A percentile compares a stretch with the other conserved stretches of the same genome.
Evolutionary conservation across 2,797 vertebrate genomes (phyloP).

Genomic region (Scleropages formosus): DNA sequence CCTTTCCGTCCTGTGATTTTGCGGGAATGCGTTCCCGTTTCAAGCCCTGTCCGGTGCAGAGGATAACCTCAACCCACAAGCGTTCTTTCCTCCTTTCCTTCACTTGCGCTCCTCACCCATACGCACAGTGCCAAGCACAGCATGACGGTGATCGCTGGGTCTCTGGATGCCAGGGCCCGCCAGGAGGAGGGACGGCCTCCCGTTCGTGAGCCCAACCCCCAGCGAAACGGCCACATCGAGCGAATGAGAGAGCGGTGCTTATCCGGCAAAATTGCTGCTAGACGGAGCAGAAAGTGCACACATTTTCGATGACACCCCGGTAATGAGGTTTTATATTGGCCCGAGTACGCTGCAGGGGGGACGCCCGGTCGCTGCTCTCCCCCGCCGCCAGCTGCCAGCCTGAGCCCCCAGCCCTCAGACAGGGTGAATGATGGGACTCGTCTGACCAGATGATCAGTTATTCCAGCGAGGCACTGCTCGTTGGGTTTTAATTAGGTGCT

Average conservation of each 20-base stretch:
- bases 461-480: not conserved
- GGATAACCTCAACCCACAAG: not conserved
- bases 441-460: constrained; percentile 4
- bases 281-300: constrained; percentile 84
- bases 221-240: not conserved
- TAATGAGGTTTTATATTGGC: constrained; percentile 86
- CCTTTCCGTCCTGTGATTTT: too few relatives aligned
- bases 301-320: constrained; percentile 81
- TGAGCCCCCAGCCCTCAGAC: not conserved
- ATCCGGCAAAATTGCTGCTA: constrained; percentile 83
- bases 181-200: not conserved
- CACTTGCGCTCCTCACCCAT: not conserved
- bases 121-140: not conserved
- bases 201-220: not conserved
- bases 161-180: not conserved
- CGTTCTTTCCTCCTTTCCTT: not conserved
- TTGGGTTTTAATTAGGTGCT: not conserved
- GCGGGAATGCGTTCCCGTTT: too few relatives aligned
- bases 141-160: not conserved
- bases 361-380: constrained; percentile 42
- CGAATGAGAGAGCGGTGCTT: constrained; percentile 69
- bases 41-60: too few relatives aligned
- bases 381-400: not conserved
- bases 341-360: constrained; percentile 35
- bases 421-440: not conserved